Evolutionary conservation across 2,797 vertebrate genomes (phyloP).

Genomic region (Sylvilagus floridanus): DNA sequence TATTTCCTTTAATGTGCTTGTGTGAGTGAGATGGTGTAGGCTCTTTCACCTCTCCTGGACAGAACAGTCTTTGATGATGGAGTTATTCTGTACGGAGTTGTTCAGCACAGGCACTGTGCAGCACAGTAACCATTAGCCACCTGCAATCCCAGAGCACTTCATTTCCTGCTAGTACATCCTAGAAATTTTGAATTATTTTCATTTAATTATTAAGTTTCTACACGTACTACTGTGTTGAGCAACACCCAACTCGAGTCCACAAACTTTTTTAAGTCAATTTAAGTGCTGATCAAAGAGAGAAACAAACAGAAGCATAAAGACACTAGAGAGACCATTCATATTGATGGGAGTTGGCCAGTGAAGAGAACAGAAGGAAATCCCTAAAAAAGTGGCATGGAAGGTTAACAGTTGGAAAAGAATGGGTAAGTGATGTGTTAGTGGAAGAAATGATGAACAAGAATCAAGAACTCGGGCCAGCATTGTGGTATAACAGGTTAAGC

Average conservation of each 20-base stretch:
- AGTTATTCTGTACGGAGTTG: neutral
- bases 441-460: neutral
- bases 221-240: no score
- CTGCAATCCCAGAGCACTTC: neutral
- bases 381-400: neutral
- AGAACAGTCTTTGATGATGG: neutral
- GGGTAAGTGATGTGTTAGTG: fast-evolving
- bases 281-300: neutral
- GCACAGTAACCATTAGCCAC: no score
- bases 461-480: neutral
- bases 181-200: neutral
- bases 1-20: neutral
- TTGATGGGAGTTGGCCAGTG: neutral
- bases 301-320: neutral
- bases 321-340: neutral
- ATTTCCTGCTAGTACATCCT: neutral
- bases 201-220: neutral
- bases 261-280: neutral
- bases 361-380: neutral
- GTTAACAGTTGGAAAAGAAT: neutral
- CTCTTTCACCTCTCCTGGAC: neutral
- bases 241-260: neutral
- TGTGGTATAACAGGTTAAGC: no score
- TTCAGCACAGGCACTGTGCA: no score
- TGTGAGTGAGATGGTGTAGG: neutral